These are phyloP conservation scores for Gryllus bimaculatus DNA, from an alignment of 1,140 invertebrate genomes.

Conservation along the genomic window DNA sequence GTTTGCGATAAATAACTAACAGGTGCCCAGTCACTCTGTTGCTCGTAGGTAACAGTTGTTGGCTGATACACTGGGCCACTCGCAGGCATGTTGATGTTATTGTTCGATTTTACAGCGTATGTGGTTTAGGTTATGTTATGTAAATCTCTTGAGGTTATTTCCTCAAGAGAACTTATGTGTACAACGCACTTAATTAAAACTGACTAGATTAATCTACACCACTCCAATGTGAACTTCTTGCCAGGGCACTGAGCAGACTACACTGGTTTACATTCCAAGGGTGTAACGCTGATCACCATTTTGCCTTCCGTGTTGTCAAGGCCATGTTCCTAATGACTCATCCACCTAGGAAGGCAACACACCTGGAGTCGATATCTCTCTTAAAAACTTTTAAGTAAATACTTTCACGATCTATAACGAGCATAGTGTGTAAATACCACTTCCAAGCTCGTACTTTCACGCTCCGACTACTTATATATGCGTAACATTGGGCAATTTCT, in stretches of 20 bases:
- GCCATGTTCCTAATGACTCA: constrained; percentile 18
- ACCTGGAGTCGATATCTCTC: background rate
- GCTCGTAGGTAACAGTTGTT: constrained; percentile 58
- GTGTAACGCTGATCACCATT: constrained; percentile 10
- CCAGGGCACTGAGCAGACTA: background rate
- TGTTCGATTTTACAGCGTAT: background rate
- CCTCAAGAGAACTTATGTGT: background rate
- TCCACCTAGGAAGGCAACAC: background rate
- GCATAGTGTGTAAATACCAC: background rate
- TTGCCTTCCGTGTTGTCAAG: constrained; percentile 18
- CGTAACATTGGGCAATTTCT: no score
- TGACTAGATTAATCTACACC: constrained; percentile 7
- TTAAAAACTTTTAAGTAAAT: background rate
- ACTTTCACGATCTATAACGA: background rate
- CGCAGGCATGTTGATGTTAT: constrained; percentile 39
- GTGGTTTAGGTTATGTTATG: constrained; percentile 13
- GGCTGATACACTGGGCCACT: constrained; percentile 58
- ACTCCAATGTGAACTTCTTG: background rate
- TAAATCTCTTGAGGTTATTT: background rate
- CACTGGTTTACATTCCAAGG: background rate
- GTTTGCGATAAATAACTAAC: constrained; percentile 47
- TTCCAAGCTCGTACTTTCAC: background rate
- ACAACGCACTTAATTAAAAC: background rate
- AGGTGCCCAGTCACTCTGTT: constrained; percentile 41
- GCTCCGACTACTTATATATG: no score